A percentile compares a stretch with the other conserved stretches of the same genome.
phyloP scores from a whole-genome alignment of 2,888 invertebrate genomes.

The Molorchus minor region DNA sequence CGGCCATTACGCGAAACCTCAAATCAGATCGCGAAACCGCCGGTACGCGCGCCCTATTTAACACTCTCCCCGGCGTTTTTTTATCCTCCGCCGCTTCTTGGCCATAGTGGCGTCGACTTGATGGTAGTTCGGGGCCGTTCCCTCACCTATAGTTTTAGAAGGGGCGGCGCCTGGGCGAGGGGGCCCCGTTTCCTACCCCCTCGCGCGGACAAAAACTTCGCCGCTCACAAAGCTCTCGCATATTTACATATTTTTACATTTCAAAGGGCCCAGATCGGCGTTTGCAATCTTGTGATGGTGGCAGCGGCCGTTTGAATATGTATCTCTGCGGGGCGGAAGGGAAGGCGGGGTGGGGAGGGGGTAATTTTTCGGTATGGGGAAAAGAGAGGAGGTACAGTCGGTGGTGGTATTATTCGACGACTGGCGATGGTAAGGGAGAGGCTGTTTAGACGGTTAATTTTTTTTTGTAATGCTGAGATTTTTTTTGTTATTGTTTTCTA shows the following conservation, averaged over 20 bases:
- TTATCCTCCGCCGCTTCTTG: conserved; percentile 44
- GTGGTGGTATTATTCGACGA: conserved; percentile 17
- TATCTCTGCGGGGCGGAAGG: conserved; percentile 41
- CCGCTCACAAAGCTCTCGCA: conserved; percentile 50
- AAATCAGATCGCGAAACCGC: conserved; percentile 36
- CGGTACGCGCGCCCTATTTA: conserved; percentile 34
- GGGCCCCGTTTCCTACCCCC: conserved; percentile 38
- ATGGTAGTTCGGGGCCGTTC: conserved; percentile 53
- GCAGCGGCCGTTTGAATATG: conserved; percentile 52
- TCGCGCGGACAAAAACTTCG: conserved; percentile 39
- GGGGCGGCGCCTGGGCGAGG: conserved; percentile 50
- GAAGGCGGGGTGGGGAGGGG: conserved; percentile 31
- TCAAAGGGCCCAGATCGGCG: conserved; percentile 56
- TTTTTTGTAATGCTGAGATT: too few relatives aligned
- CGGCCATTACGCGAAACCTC: conserved; percentile 35
- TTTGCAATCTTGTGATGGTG: conserved; percentile 56
- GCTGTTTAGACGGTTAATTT: neutral
- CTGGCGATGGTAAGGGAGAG: neutral
- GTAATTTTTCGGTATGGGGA: conserved; percentile 42
- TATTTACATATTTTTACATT: conserved; percentile 62
- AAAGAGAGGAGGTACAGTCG: conserved; percentile 43
- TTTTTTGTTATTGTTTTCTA: too few relatives aligned
- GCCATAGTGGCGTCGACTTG: conserved; percentile 53
- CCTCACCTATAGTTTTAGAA: conserved; percentile 53
- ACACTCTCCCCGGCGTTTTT: conserved; percentile 35